Conservation (phyloP, 2,113 vertebrate genomes). For the Mionectes macconnelli region DNA sequence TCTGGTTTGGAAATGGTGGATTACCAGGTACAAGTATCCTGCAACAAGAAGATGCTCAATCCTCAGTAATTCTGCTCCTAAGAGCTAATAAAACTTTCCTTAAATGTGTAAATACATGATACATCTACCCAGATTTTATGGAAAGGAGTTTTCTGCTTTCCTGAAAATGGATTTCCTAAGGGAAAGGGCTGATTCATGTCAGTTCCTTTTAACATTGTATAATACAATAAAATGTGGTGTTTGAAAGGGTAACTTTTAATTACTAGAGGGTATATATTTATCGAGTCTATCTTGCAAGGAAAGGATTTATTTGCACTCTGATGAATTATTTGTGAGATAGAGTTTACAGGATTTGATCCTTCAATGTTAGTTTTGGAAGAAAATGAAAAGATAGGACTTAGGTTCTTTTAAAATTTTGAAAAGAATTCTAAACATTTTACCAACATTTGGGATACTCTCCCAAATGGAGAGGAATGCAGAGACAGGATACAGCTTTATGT, state of each 20-base stretch:
- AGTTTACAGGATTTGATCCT: background rate
- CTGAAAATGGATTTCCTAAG: background rate
- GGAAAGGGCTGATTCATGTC: background rate
- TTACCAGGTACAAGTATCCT: background rate
- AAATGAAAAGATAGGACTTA: background rate
- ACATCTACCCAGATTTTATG: background rate
- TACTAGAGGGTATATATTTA: background rate
- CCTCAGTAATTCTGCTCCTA: background rate
- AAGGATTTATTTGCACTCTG: background rate
- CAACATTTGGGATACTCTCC: background rate
- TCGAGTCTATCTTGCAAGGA: background rate
- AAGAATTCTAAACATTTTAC: background rate
- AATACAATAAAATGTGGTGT: background rate
- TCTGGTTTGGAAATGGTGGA: background rate
- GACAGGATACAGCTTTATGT: background rate
- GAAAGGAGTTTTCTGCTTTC: background rate
- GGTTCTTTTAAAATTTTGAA: background rate
- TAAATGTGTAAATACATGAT: background rate
- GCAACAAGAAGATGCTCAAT: background rate
- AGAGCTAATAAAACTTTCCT: background rate
- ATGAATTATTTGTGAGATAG: background rate
- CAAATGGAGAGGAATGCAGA: background rate
- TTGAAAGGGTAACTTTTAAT: background rate
- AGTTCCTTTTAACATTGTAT: background rate
- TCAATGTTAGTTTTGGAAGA: background rate